Conservation (phyloP, 2,888 invertebrate genomes). For the Pyrgus malvae region DNA sequence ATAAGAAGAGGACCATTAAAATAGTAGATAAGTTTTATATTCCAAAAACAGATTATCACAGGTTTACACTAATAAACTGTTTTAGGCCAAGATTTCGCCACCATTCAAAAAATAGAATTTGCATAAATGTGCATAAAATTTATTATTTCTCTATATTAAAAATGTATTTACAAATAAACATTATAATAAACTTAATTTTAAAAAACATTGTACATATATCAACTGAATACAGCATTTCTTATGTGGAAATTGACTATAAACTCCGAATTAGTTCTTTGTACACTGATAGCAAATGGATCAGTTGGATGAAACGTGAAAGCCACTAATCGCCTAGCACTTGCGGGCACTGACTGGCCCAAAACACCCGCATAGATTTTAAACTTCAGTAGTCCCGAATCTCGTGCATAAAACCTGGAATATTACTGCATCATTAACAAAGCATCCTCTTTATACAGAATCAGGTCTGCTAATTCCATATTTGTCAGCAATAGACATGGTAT, state of each 20-base stretch:
- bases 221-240: constrained; percentile 82
- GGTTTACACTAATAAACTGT: too few relatives aligned
- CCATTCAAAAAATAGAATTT: too few relatives aligned
- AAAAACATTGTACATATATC: constrained; percentile 34
- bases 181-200: constrained; percentile 5
- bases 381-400: constrained; percentile 90
- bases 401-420: constrained; percentile 87
- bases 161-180: constrained; percentile 8
- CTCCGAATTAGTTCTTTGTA: constrained; percentile 95
- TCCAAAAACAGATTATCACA: too few relatives aligned
- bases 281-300: constrained; percentile 97
- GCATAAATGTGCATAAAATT: background rate
- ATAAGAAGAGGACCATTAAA: too few relatives aligned
- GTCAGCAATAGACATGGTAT: too few relatives aligned
- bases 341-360: constrained; percentile 86
- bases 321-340: constrained; percentile 89
- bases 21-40: too few relatives aligned
- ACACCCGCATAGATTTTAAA: constrained; percentile 94
- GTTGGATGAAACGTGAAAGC: constrained; percentile 98
- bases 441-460: too few relatives aligned
- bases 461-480: too few relatives aligned
- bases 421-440: too few relatives aligned
- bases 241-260: constrained; percentile 98
- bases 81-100: too few relatives aligned
- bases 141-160: background rate